Conservation (phyloP, 2,888 invertebrate species). For the Andrena minutula region DNA sequence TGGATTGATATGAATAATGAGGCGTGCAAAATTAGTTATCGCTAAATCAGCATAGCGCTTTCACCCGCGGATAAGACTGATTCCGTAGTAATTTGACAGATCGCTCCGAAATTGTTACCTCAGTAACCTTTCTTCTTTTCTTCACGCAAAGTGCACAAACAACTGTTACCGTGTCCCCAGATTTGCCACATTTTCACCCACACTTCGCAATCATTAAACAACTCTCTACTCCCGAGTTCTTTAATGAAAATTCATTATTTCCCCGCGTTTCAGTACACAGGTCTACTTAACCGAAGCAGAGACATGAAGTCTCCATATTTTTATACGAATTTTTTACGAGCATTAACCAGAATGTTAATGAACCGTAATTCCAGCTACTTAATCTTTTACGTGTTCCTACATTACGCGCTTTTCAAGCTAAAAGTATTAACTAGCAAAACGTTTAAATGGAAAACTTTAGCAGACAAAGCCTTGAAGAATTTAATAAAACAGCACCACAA, state of each 20-base stretch:
- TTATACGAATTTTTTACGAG: conserved; percentile 51
- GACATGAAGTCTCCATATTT: conserved; percentile 39
- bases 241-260: conserved; percentile 18
- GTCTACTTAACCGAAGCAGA: not conserved
- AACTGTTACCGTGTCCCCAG: not conserved
- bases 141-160: not conserved
- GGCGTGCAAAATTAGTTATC: too few relatives aligned
- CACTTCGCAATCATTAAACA: conserved; percentile 6
- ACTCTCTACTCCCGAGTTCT: not conserved
- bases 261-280: conserved; percentile 22
- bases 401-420: conserved; percentile 69
- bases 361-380: conserved; percentile 70
- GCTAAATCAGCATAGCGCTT: too few relatives aligned
- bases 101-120: not conserved
- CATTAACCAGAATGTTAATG: conserved; percentile 59
- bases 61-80: not conserved
- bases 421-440: conserved; percentile 62
- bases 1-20: too few relatives aligned
- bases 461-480: conserved; percentile 65
- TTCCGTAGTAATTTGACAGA: not conserved
- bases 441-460: conserved; percentile 59
- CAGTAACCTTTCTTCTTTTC: not conserved
- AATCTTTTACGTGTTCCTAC: conserved; percentile 70
- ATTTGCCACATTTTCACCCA: too few relatives aligned
- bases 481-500: conserved; percentile 56